Evolutionary conservation across 2,797 vertebrate species (phyloP).

Genomic region (Enteromius trimaculatus): DNA sequence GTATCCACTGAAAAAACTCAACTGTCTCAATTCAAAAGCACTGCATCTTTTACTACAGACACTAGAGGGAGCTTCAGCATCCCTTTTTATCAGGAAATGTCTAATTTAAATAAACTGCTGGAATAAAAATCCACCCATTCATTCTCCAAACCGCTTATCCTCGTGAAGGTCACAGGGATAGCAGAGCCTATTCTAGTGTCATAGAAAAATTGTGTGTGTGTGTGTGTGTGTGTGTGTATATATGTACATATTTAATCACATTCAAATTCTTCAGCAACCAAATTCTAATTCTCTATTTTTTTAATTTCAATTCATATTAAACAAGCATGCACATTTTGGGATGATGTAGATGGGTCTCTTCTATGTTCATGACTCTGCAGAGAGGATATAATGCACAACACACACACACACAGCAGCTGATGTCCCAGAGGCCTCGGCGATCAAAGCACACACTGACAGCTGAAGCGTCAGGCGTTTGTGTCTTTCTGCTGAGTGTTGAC

Average conservation of each 20-base stretch:
- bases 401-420: not conserved
- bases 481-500: conserved; percentile 13
- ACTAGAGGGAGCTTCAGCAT: conserved; percentile 69
- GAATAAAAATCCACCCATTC: not conserved
- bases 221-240: too few relatives aligned
- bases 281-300: not conserved
- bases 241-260: not conserved
- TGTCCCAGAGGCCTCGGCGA: not conserved
- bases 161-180: not conserved
- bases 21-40: not conserved
- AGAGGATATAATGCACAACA: not conserved
- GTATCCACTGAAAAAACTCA: not conserved
- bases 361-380: not conserved
- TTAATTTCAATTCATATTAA: not conserved
- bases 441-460: not conserved
- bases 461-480: not conserved
- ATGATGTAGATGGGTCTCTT: conserved; percentile 2
- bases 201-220: not conserved
- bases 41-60: conserved; percentile 64
- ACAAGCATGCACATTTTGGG: not conserved
- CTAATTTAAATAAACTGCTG: not conserved
- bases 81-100: conserved; percentile 32
- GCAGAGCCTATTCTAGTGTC: not conserved
- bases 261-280: not conserved
- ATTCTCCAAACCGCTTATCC: not conserved